Evolutionary conservation across 2,888 invertebrate species (phyloP).

Genomic region (Resseliella maxima): DNA sequence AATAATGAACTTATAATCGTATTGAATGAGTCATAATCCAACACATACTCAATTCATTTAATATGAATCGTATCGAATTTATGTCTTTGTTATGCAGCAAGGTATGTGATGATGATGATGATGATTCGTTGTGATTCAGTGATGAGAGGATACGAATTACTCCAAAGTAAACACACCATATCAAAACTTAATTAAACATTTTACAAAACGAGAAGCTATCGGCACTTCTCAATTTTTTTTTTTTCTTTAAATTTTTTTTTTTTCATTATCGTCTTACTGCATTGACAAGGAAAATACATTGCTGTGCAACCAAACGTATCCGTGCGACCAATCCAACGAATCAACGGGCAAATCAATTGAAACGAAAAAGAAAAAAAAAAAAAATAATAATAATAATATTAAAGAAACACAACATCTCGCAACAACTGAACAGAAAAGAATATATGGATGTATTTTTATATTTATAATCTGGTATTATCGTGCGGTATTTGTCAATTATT

Average conservation of each 20-base stretch:
- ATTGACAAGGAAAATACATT: neutral
- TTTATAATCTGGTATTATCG: constrained; percentile 44
- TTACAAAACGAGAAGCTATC: constrained; percentile 24
- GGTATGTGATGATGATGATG: neutral
- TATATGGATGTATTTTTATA: constrained; percentile 43
- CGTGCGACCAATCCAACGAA: neutral
- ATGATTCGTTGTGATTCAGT: neutral
- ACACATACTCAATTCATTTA: neutral
- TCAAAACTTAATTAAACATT: constrained; percentile 12
- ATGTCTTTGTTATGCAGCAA: neutral
- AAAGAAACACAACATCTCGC: too few species aligned
- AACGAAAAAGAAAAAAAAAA: neutral
- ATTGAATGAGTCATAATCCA: constrained; percentile 25
- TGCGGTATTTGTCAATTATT: constrained; percentile 53
- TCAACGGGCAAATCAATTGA: neutral
- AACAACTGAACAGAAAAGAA: neutral
- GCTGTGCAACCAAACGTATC: neutral
- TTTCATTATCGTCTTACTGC: neutral
- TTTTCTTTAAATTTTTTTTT: too few species aligned
- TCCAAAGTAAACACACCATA: constrained; percentile 20
- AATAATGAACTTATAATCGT: constrained; percentile 13
- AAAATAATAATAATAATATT: too few species aligned
- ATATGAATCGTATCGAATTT: neutral
- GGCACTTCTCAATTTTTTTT: too few species aligned
- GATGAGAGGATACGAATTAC: neutral